These are phyloP conservation scores for Macrosiphum euphorbiae DNA, from an alignment of 2,888 invertebrate species.

Conservation along the genomic window DNA sequence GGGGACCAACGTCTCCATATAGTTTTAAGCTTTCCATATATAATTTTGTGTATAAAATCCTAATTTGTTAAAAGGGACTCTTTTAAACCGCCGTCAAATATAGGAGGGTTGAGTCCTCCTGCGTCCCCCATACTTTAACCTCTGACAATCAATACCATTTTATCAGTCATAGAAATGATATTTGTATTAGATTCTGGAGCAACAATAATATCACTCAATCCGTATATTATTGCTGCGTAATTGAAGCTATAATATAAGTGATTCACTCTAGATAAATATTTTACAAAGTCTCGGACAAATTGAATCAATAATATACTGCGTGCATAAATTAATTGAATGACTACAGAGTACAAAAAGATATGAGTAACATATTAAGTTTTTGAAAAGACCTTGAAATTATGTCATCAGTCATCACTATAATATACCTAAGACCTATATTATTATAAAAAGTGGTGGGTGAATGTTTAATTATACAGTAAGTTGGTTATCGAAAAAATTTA, in stretches of 20 bases:
- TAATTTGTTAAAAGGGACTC: no score
- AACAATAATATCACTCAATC: not conserved
- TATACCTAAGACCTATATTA: no score
- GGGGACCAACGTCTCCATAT: no score
- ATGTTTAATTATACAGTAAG: not conserved
- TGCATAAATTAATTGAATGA: not conserved
- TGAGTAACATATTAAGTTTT: not conserved
- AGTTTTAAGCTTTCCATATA: no score
- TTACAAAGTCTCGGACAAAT: not conserved
- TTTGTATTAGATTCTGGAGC: not conserved
- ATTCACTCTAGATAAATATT: not conserved
- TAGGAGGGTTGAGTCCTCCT: no score
- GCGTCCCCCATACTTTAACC: no score
- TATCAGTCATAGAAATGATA: not conserved
- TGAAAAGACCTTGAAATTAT: not conserved
- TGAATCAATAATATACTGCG: not conserved
- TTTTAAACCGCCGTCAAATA: no score
- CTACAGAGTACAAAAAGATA: not conserved
- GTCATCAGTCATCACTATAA: not conserved
- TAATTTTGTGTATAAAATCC: no score
- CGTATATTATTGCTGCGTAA: not conserved
- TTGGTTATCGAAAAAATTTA: not conserved
- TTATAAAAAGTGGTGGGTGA: not conserved
- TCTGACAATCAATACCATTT: not conserved
- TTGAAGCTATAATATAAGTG: not conserved